phyloP scores from a whole-genome alignment of 2,113 vertebrate species.

The Probosciger aterrimus region DNA sequence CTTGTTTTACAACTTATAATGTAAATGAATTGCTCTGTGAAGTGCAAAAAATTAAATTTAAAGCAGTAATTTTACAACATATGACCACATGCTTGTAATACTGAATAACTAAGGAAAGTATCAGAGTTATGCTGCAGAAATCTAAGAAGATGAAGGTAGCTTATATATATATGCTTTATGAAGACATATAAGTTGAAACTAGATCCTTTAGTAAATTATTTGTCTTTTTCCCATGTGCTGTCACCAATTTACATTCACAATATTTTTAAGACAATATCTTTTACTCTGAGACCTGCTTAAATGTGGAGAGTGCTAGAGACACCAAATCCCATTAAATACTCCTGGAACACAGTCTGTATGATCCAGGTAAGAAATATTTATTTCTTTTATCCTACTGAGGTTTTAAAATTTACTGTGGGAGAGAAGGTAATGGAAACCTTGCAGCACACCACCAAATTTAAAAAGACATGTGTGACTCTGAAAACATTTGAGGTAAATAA shows the following conservation, averaged over 20 bases:
- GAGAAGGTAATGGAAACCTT: neutral
- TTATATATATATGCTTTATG: neutral
- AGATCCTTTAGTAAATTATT: neutral
- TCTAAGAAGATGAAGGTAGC: neutral
- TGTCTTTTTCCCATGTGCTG: rapidly evolving
- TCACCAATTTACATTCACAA: neutral
- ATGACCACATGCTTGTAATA: neutral
- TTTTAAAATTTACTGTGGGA: neutral
- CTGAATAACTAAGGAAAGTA: neutral
- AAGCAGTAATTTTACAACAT: neutral
- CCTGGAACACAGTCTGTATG: rapidly evolving
- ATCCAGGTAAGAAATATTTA: neutral
- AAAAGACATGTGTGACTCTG: neutral
- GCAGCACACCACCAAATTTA: neutral
- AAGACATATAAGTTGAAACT: neutral
- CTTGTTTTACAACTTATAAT: neutral
- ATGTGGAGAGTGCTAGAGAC: neutral
- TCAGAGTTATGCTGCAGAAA: neutral
- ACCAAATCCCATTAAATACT: neutral
- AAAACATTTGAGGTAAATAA: neutral
- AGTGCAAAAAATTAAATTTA: neutral
- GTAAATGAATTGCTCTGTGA: neutral
- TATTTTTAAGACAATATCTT: neutral
- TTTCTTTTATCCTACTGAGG: neutral
- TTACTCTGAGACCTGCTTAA: neutral